A percentile compares a stretch with the other conserved stretches of the same genome.
phyloP scores from a whole-genome alignment of 2,797 vertebrate genomes.

The Cirrhinus mrigala region DNA sequence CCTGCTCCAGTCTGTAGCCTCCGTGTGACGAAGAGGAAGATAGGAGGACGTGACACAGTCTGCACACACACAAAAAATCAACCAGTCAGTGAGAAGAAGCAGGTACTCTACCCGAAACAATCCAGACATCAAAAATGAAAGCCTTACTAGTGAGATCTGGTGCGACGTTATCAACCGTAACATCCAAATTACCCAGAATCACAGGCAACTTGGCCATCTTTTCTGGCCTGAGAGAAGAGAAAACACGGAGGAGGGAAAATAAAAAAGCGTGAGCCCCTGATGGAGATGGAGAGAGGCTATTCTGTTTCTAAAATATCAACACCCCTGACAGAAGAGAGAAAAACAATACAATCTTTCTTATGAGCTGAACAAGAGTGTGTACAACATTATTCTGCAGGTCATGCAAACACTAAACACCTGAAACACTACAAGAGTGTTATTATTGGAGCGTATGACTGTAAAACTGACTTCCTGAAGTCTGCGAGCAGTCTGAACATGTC shows the following conservation, averaged over 20 bases:
- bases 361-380: constrained; percentile 1
- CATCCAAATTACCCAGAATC: constrained; percentile 94
- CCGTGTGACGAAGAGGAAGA: constrained; percentile 91
- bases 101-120: too few species aligned
- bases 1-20: constrained; percentile 79
- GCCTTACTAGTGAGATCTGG: constrained; percentile 91
- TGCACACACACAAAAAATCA: constrained; percentile 62
- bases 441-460: background rate
- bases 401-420: constrained; percentile 10
- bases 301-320: constrained; percentile 10
- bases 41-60: constrained; percentile 97
- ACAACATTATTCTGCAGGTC: background rate
- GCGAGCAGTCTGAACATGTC: constrained; percentile 94
- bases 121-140: background rate
- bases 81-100: background rate
- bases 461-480: constrained; percentile 93
- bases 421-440: background rate
- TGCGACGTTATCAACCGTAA: constrained; percentile 91
- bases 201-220: constrained; percentile 98
- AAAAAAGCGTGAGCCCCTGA: background rate
- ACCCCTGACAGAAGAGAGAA: background rate
- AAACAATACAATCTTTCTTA: background rate
- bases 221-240: constrained; percentile 84
- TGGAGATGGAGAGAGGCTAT: background rate
- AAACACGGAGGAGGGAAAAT: constrained; percentile 24